Percentiles rank a stretch among this genome's conserved stretches.
Evolutionary conservation across 2,888 invertebrate genomes (phyloP).

Genomic region (Ischnura elegans): DNA sequence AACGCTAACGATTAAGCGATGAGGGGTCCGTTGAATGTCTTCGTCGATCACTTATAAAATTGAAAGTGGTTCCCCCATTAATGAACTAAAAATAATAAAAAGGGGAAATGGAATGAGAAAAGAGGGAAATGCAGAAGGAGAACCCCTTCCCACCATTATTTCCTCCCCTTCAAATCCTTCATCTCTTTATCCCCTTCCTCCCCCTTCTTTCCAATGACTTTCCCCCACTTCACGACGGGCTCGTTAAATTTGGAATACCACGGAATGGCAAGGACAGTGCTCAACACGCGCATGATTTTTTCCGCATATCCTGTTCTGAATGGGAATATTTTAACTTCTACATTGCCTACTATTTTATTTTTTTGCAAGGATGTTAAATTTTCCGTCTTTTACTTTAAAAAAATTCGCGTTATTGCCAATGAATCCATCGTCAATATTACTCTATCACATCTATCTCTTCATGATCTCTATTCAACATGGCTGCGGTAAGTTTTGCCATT

Average conservation of each 20-base stretch:
- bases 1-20: slow-evolving; percentile 4
- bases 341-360: no score
- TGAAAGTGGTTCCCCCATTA: slow-evolving; percentile 18
- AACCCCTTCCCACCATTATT: background rate
- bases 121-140: background rate
- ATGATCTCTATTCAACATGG: no score
- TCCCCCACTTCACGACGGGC: background rate
- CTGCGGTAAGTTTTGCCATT: no score
- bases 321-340: background rate
- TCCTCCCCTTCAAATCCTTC: slow-evolving; percentile 5
- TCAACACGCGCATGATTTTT: background rate
- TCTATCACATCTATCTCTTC: no score
- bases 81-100: background rate
- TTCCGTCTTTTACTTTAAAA: no score
- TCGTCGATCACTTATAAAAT: background rate
- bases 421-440: no score
- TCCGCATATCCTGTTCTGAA: background rate
- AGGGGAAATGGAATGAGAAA: background rate
- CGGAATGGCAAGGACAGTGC: background rate
- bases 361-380: no score
- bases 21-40: background rate
- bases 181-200: background rate
- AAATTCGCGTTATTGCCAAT: no score
- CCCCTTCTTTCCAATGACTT: no score
- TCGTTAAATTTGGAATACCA: background rate